Conservation (phyloP, 2,113 vertebrate genomes). For the Lonchura striata region DNA sequence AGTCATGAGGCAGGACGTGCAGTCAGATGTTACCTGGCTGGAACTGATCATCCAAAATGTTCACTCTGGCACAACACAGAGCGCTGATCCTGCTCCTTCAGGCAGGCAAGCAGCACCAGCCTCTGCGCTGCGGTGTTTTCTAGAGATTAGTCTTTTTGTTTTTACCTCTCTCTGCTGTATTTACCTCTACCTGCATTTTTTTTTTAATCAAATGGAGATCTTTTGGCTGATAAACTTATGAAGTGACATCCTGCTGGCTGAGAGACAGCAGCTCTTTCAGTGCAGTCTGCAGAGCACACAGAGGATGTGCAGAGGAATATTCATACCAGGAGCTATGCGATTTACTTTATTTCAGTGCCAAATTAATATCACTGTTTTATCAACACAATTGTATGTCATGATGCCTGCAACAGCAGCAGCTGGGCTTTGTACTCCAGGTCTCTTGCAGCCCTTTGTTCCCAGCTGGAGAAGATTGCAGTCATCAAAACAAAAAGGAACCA, state of each 20-base stretch:
- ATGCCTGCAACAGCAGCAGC: background rate
- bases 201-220: background rate
- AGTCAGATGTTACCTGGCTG: background rate
- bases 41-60: background rate
- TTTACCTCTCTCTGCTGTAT: background rate
- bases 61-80: background rate
- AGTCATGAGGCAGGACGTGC: background rate
- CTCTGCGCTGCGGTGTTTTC: accelerated
- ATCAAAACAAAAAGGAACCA: conserved; percentile 39
- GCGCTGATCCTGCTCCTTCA: background rate
- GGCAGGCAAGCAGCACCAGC: background rate
- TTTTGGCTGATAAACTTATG: background rate
- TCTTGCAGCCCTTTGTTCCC: background rate
- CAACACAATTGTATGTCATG: background rate
- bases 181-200: background rate
- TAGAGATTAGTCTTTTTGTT: background rate
- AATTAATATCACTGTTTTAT: background rate
- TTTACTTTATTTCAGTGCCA: background rate
- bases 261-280: background rate
- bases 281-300: background rate
- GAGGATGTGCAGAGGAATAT: background rate
- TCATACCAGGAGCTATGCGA: background rate
- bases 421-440: background rate
- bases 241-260: background rate
- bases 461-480: background rate